A percentile compares a stretch with the other conserved stretches of the same genome.
phyloP scores from a whole-genome alignment of 2,888 invertebrate genomes.

The Latrodectus hesperus region DNA sequence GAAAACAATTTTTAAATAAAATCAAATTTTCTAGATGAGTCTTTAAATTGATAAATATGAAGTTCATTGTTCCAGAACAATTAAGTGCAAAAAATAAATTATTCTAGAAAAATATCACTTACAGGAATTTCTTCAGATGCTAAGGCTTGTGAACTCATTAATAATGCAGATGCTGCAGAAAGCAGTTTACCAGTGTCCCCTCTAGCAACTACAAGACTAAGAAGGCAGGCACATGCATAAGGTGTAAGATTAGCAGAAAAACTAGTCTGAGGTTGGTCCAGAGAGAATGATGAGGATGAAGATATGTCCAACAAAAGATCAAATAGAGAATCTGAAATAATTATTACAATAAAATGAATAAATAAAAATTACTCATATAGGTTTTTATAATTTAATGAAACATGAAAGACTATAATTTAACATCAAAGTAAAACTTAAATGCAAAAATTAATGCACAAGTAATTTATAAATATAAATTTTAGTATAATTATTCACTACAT shows the following conservation, averaged over 20 bases:
- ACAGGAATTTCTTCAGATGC: conserved; percentile 88
- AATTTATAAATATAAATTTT: not conserved
- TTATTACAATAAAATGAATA: conserved; percentile 69
- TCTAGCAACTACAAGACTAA: conserved; percentile 92
- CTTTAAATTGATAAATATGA: no score
- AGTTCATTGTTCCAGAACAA: no score
- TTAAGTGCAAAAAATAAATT: no score
- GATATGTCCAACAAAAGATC: conserved; percentile 87
- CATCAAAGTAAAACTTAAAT: conserved; percentile 62
- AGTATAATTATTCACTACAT: not conserved
- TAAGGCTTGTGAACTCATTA: conserved; percentile 87
- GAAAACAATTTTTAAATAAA: no score
- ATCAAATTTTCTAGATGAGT: no score
- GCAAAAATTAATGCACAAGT: not conserved
- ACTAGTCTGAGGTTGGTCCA: conserved; percentile 79
- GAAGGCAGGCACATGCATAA: conserved; percentile 91
- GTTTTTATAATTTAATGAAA: no score
- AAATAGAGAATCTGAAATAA: conserved; percentile 85
- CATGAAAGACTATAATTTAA: conserved; percentile 71
- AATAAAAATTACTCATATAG: conserved; percentile 74
- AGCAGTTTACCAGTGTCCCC: conserved; percentile 94
- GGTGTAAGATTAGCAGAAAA: conserved; percentile 84
- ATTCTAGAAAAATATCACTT: conserved; percentile 69
- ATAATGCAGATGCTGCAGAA: conserved; percentile 87
- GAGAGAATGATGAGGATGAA: conserved; percentile 77